Evolutionary conservation across 2,888 invertebrate species (phyloP), one percentile per base, ranked within the genome.

Genomic region (Dascillus cervinus): DNA sequence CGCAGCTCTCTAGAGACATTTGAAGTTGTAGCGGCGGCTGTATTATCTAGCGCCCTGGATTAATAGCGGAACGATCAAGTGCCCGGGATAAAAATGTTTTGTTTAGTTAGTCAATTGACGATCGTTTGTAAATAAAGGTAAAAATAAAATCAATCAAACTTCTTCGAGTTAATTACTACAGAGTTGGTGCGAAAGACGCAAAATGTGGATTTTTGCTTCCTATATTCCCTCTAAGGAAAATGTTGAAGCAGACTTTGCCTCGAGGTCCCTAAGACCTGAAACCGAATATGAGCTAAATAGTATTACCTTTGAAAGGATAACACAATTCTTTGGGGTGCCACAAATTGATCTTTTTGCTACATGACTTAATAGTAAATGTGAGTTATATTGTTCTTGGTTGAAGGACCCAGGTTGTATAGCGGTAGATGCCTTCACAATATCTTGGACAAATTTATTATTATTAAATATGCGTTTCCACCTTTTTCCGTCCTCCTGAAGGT

Each of bases 401-500:
- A 23, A 12, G 29, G 37, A 40, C 14, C 31, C 41, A 8, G 28
- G 24, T 3, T 13, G 26, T 3, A 13, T 26, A 4, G 25, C 32
- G 6, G 29, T 29, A 27, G 40, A 34, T 23, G 37, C 36, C 2
- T 40, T 40, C 21, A 40, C 37, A 9, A n/a, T 37, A 1, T 11
- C 15, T 11, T 40, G 40, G 27, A 22, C 22, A 13, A 2, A 9
- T 10, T 10, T 9, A 9, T 14, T 10, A 2, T 32, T 32, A 5
- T 32, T n/a, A n/a, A n/a, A 35, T 55, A 50, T 33, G 53, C 52
- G 3, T 53, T 53, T 13, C 49, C 52, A 2, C 52, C 52, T 2
- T 56, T 55, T 37, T 35, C 46, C 1, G 11, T 52, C 3, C 42
- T 57, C 13, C 26, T 47, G 13, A 49, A 32, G 38, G 33, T 39